A percentile compares a stretch with the other conserved stretches of the same genome.
phyloP scores from a whole-genome alignment of 2,113 vertebrate species.

The Craseonycteris thonglongyai region DNA sequence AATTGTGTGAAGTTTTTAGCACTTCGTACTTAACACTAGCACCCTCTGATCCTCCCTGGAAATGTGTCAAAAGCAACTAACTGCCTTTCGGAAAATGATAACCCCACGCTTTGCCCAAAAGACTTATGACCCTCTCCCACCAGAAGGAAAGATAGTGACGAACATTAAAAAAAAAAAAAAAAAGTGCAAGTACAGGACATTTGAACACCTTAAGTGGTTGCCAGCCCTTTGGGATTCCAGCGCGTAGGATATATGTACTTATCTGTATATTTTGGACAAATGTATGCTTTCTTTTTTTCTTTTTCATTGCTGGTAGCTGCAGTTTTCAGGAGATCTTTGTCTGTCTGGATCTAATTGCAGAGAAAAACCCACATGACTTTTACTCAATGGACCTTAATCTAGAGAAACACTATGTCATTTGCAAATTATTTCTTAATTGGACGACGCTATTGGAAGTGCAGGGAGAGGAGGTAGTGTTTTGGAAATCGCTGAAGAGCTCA shows the following conservation, averaged over 20 bases:
- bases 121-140: neutral
- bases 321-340: constrained; percentile 3
- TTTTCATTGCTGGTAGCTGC: neutral
- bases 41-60: neutral
- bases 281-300: neutral
- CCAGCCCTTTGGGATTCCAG: neutral
- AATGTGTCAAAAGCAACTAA: neutral
- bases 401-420: constrained; percentile 14
- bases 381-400: constrained; percentile 23
- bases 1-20: neutral
- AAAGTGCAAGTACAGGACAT: neutral
- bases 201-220: neutral
- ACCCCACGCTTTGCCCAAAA: neutral
- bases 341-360: neutral
- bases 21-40: neutral
- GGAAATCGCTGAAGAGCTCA: neutral
- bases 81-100: neutral
- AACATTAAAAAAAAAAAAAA: neutral
- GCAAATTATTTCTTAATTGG: constrained; percentile 37
- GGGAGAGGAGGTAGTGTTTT: neutral
- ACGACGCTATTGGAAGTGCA: neutral
- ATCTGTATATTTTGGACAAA: neutral
- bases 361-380: constrained; percentile 24
- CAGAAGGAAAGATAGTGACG: neutral
- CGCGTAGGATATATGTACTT: neutral